Evolutionary conservation across 2,113 vertebrate genomes (phyloP).

Genomic region (Helogale parvula): DNA sequence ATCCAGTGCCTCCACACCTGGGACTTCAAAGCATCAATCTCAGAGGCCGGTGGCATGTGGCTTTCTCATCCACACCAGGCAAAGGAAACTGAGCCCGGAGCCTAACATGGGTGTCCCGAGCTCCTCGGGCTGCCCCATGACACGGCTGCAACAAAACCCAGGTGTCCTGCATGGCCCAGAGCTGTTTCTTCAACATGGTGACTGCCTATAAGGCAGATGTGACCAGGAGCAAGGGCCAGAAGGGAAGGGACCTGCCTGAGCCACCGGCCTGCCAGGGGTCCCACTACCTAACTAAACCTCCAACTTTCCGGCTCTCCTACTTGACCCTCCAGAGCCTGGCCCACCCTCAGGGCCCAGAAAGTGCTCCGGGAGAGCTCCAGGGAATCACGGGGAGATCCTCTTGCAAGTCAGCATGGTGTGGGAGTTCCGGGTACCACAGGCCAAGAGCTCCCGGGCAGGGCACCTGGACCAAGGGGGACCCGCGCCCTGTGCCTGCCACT

Average conservation of each 20-base stretch:
- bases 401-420: accelerated
- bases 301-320: not conserved
- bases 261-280: accelerated
- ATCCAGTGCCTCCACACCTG: not conserved
- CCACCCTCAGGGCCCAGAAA: accelerated
- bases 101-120: not conserved
- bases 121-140: not conserved
- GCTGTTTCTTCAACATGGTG: not conserved
- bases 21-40: not conserved
- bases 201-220: not conserved
- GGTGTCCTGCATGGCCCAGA: not conserved
- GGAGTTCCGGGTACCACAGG: not conserved
- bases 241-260: no score
- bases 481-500: accelerated
- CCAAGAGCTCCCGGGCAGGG: not conserved
- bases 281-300: not conserved
- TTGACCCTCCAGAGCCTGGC: not conserved
- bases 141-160: not conserved
- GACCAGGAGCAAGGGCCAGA: not conserved
- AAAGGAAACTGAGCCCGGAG: not conserved
- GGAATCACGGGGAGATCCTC: not conserved
- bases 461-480: not conserved
- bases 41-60: accelerated
- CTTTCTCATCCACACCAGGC: not conserved
- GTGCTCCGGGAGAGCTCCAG: not conserved